These are phyloP conservation scores for Cetoscarus ocellatus DNA, from an alignment of 2,797 vertebrate species.

Conservation along the genomic window DNA sequence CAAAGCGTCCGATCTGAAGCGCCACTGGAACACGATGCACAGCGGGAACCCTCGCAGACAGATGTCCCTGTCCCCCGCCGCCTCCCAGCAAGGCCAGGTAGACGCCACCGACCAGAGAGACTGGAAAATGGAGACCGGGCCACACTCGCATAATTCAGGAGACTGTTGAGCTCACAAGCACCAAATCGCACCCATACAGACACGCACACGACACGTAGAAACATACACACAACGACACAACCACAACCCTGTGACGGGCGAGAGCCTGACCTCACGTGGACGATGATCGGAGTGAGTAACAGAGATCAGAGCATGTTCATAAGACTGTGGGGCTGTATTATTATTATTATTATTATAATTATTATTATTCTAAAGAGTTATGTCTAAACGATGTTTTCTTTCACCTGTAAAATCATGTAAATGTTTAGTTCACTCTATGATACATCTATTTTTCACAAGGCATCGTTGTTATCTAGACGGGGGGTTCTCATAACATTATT, in stretches of 20 bases:
- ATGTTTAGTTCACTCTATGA: slow-evolving; percentile 83
- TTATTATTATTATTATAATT: slow-evolving; percentile 6
- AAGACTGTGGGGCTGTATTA: slow-evolving; percentile 78
- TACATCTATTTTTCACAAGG: slow-evolving; percentile 82
- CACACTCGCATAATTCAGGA: slow-evolving; percentile 84
- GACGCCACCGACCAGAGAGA: slow-evolving; percentile 89
- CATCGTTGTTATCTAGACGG: slow-evolving; percentile 73
- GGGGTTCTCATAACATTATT: slow-evolving; percentile 75
- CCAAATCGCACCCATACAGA: slow-evolving; percentile 20
- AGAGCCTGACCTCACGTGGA: slow-evolving; percentile 53
- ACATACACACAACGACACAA: slow-evolving; percentile 63
- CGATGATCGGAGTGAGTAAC: slow-evolving; percentile 61
- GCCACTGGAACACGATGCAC: slow-evolving; percentile 99
- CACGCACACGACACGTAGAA: slow-evolving; percentile 31
- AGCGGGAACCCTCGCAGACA: slow-evolving; percentile 89
- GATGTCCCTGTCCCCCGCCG: slow-evolving; percentile 92
- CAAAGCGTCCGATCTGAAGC: slow-evolving; percentile 97
- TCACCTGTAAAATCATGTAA: slow-evolving; percentile 83
- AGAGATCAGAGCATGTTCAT: slow-evolving; percentile 73
- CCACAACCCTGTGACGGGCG: slow-evolving; percentile 60
- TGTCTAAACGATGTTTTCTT: slow-evolving; percentile 74
- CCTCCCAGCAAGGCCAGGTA: slow-evolving; percentile 86
- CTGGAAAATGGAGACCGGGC: slow-evolving; percentile 93
- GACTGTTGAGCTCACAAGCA: slow-evolving; percentile 71
- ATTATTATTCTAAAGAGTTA: slow-evolving; percentile 74